Evolutionary conservation across 1,140 invertebrate genomes (phyloP).

Genomic region (Nilaparvata lugens): DNA sequence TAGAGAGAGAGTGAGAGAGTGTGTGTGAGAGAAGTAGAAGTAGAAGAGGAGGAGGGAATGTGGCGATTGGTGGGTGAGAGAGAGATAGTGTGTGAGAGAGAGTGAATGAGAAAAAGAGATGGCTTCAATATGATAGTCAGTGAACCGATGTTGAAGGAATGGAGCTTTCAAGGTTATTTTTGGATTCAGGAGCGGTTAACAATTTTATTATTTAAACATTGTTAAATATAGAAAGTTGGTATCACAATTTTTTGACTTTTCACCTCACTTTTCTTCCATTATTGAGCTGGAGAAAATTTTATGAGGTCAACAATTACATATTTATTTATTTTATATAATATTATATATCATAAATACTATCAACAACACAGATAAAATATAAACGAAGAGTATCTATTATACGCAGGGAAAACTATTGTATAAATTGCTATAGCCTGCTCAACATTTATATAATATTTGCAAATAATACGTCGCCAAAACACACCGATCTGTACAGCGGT

Average conservation of each 20-base stretch:
- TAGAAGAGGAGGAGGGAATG: not conserved
- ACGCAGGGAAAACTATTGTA: not conserved
- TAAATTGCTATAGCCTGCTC: not conserved
- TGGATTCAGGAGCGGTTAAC: constrained; percentile 1
- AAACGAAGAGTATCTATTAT: not conserved
- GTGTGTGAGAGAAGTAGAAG: constrained; percentile 11
- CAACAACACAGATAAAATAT: constrained; percentile 1
- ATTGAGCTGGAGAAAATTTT: constrained; percentile 3
- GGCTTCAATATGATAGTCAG: not conserved
- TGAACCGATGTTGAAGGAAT: constrained; percentile 1
- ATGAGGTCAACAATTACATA: not conserved
- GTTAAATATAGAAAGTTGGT: constrained; percentile 22
- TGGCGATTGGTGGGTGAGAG: constrained; percentile 11
- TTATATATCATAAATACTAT: not conserved
- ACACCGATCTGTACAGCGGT: too few relatives aligned
- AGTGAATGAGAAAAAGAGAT: constrained; percentile 3
- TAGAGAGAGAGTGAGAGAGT: constrained; percentile 16
- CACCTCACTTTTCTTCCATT: constrained; percentile 16
- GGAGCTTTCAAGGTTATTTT: constrained; percentile 5
- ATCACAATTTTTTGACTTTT: constrained; percentile 27
- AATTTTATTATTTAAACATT: constrained; percentile 5
- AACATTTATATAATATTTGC: not conserved
- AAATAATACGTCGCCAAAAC: too few relatives aligned
- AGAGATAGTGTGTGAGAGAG: constrained; percentile 13
- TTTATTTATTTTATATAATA: too few relatives aligned